Evolutionary conservation across 2,113 vertebrate genomes (phyloP).

Genomic region (Cryptoleucopteryx plumbea): DNA sequence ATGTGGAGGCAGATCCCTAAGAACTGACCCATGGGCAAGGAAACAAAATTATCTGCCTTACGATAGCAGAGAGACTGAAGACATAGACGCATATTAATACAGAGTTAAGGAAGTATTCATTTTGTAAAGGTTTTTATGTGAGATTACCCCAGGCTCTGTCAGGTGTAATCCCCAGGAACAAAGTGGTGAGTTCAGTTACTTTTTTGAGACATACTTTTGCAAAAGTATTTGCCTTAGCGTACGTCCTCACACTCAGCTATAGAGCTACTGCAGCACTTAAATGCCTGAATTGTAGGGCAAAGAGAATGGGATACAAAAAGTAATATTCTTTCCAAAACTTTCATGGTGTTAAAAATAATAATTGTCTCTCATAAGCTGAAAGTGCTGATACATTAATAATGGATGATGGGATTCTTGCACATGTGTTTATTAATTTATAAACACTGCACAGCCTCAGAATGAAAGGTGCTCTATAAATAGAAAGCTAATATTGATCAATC

Average conservation of each 20-base stretch:
- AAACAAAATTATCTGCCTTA: background rate
- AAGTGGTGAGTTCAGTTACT: background rate
- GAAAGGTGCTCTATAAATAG: slow-evolving; percentile 40
- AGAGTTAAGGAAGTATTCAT: background rate
- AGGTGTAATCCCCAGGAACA: background rate
- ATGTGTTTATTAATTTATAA: slow-evolving; percentile 60
- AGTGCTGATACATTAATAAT: slow-evolving; percentile 42
- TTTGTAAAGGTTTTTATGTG: background rate
- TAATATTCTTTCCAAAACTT: background rate
- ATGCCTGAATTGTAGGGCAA: background rate
- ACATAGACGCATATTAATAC: background rate
- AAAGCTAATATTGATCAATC: slow-evolving; percentile 44
- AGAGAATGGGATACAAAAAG: background rate
- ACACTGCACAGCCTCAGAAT: background rate
- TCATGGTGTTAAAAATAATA: background rate
- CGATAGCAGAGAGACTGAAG: background rate
- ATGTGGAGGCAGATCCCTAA: background rate
- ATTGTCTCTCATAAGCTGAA: background rate
- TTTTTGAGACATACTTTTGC: background rate
- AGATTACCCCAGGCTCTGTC: background rate
- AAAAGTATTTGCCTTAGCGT: background rate
- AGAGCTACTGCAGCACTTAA: background rate
- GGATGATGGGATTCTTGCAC: slow-evolving; percentile 32
- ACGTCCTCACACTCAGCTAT: background rate
- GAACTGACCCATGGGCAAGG: background rate